phyloP scores from a whole-genome alignment of 2,797 vertebrate species.

The Thripadectes ignobilis region DNA sequence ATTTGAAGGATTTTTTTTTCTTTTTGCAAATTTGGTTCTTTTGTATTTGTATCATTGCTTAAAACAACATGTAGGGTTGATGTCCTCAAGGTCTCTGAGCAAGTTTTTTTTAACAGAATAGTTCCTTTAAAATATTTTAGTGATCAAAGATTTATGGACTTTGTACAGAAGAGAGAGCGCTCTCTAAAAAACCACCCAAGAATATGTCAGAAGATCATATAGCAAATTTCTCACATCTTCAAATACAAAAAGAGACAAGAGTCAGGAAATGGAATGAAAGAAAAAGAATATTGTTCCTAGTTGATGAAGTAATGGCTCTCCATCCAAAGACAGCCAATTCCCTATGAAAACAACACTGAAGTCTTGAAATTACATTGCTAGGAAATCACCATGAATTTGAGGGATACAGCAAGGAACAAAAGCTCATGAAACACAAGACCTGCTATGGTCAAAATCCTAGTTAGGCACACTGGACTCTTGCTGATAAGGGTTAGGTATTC shows the following conservation, averaged over 20 bases:
- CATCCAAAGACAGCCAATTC: background rate
- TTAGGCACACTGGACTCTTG: background rate
- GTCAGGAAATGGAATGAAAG: background rate
- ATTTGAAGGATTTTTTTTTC: background rate
- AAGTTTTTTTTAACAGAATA: background rate
- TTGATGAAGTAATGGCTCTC: background rate
- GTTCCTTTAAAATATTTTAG: background rate
- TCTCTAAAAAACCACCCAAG: background rate
- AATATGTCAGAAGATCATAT: background rate
- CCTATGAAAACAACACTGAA: background rate
- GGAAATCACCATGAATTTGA: background rate
- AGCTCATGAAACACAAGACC: background rate
- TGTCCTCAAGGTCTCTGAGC: background rate
- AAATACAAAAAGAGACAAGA: background rate
- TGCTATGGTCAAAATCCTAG: background rate
- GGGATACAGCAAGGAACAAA: background rate
- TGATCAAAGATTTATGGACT: background rate
- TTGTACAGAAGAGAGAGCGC: fast-evolving
- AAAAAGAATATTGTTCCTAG: background rate
- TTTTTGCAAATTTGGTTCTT: background rate
- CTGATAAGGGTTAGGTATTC: background rate
- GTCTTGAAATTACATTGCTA: background rate
- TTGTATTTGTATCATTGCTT: background rate
- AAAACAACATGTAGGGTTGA: background rate
- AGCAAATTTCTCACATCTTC: background rate